These are phyloP conservation scores for Augochlora pura DNA, from an alignment of 1,140 invertebrate species.

Conservation along the genomic window DNA sequence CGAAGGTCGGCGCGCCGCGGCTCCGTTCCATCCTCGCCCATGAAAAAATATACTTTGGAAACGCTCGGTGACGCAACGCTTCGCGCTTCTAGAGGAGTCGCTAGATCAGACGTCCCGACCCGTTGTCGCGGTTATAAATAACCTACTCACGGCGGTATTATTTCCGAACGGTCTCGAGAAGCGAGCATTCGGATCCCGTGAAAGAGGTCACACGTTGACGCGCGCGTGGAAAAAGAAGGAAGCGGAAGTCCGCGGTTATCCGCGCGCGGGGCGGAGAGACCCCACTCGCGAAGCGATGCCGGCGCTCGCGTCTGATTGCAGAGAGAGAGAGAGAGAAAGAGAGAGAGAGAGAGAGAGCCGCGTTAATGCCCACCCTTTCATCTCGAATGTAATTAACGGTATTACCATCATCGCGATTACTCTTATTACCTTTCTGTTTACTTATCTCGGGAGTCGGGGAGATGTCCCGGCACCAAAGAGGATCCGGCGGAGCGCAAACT, in stretches of 20 bases:
- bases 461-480: not conserved
- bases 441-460: not conserved
- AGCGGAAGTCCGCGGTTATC: constrained; percentile 29
- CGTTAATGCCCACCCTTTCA: too few relatives aligned
- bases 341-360: too few relatives aligned
- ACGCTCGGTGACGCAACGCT: constrained; percentile 40
- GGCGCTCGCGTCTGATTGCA: too few relatives aligned
- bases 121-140: constrained; percentile 65
- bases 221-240: constrained; percentile 51
- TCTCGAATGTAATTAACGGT: too few relatives aligned
- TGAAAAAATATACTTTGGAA: constrained; percentile 55
- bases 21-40: not conserved
- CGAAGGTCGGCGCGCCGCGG: constrained; percentile 24
- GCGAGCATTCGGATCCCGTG: constrained; percentile 47
- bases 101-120: constrained; percentile 58
- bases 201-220: constrained; percentile 58
- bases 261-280: too few relatives aligned
- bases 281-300: too few relatives aligned
- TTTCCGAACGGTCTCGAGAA: constrained; percentile 62
- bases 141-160: constrained; percentile 62
- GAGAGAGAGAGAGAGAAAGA: too few relatives aligned
- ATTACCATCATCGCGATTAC: not conserved
- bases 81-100: constrained; percentile 39
- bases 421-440: not conserved
- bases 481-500: not conserved